These are phyloP conservation scores for Nemotelus nigrinus DNA, from an alignment of 2,888 invertebrate species.

Conservation along the genomic window DNA sequence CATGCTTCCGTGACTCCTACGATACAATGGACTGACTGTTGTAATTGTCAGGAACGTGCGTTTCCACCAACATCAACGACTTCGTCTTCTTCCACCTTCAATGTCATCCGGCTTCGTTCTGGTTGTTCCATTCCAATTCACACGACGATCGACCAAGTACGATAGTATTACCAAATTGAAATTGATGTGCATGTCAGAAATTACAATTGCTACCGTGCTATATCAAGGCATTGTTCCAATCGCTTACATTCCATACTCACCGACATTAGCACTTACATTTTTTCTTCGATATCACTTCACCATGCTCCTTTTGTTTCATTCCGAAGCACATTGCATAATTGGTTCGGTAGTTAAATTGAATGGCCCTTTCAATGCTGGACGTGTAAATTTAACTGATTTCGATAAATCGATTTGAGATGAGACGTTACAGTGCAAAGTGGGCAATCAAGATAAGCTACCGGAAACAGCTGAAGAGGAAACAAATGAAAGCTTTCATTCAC, in stretches of 20 bases:
- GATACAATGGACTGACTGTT: too few species aligned
- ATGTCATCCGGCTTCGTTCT: conserved; percentile 10
- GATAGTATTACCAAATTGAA: too few species aligned
- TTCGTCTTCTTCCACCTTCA: background rate
- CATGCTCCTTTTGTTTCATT: background rate
- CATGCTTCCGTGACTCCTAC: too few species aligned
- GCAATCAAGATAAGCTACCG: too few species aligned
- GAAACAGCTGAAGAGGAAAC: too few species aligned
- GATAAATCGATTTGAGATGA: background rate
- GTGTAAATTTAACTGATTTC: background rate
- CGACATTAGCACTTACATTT: background rate
- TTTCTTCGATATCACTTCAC: background rate
- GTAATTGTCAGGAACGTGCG: too few species aligned
- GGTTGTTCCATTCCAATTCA: background rate
- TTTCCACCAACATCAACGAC: background rate
- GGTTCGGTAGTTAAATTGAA: background rate
- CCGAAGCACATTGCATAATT: background rate
- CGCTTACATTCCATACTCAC: background rate
- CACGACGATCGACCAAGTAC: too few species aligned
- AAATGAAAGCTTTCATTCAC: too few species aligned
- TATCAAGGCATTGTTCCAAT: too few species aligned
- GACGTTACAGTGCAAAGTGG: too few species aligned
- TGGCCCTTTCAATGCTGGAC: background rate
- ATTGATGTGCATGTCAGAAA: background rate
- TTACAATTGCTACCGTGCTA: background rate